Evolutionary conservation across 2,888 invertebrate genomes (phyloP).

Genomic region (Pristionchus entomophagus): DNA sequence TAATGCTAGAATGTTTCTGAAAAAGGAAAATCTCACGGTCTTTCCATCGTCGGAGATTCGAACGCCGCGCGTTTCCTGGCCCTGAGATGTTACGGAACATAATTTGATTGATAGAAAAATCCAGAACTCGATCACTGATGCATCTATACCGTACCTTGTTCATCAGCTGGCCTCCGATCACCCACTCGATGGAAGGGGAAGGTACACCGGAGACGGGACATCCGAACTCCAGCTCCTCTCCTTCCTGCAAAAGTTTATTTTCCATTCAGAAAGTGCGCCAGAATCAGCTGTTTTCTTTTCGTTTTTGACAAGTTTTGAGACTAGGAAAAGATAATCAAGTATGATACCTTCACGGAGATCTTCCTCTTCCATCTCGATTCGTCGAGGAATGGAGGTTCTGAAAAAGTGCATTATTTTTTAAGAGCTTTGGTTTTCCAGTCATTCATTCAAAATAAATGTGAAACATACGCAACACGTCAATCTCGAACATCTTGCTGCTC

Average conservation of each 20-base stretch:
- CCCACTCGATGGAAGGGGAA: constrained; percentile 77
- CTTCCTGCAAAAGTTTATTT: not conserved
- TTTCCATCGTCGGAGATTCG: constrained; percentile 62
- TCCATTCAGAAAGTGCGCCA: not conserved
- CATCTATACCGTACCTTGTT: constrained; percentile 51
- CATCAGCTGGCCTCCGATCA: constrained; percentile 71
- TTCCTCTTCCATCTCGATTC: constrained; percentile 68
- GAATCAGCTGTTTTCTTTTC: too few species aligned
- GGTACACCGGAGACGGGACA: constrained; percentile 77
- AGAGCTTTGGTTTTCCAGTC: too few species aligned
- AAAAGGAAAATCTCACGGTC: constrained; percentile 53
- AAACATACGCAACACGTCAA: constrained; percentile 71
- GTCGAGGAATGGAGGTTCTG: constrained; percentile 73
- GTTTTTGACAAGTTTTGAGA: not conserved
- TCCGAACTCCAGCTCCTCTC: constrained; percentile 72
- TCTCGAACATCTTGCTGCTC: constrained; percentile 71
- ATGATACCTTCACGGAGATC: constrained; percentile 71
- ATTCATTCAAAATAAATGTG: not conserved
- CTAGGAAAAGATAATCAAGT: not conserved
- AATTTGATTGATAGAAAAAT: not conserved
- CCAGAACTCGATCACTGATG: not conserved
- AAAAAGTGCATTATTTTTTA: constrained; percentile 38
- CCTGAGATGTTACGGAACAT: not conserved
- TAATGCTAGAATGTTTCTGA: too few species aligned
- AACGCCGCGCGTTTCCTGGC: constrained; percentile 56